Evolutionary conservation across 1,140 invertebrate species (phyloP).

Genomic region (Lepidurus arcticus): DNA sequence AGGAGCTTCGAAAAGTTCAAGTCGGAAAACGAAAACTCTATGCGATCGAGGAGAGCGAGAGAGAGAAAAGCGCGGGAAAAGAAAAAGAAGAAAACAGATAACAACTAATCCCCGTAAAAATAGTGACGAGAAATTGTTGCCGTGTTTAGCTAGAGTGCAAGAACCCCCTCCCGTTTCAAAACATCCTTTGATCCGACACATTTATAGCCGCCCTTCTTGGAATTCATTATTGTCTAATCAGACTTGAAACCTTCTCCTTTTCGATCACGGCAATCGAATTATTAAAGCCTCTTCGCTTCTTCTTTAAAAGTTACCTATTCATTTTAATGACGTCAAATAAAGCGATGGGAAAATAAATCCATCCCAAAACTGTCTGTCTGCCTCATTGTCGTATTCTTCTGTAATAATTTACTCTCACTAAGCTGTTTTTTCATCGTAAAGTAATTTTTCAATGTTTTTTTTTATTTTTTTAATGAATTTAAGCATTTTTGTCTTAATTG

Average conservation of each 20-base stretch:
- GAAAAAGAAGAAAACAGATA: background rate
- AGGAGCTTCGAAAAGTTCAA: background rate
- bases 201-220: slow-evolving; percentile 18
- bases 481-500: too few species aligned
- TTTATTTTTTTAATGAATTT: too few species aligned
- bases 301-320: background rate
- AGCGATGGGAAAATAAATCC: too few species aligned
- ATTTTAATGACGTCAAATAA: too few species aligned
- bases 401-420: too few species aligned
- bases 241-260: background rate
- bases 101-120: background rate
- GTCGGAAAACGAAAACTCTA: background rate
- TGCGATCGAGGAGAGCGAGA: background rate
- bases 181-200: slow-evolving; percentile 27
- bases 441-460: too few species aligned
- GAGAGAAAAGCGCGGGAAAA: slow-evolving; percentile 9
- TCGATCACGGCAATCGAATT: background rate
- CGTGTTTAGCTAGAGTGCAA: slow-evolving; percentile 22
- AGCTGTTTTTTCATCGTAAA: too few species aligned
- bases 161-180: background rate
- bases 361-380: too few species aligned
- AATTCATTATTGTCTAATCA: slow-evolving; percentile 7
- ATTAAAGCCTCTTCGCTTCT: background rate
- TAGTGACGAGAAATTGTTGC: background rate
- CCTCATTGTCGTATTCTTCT: too few species aligned